phyloP scores from a whole-genome alignment of 2,797 vertebrate genomes.

The Nyctalus aviator region DNA sequence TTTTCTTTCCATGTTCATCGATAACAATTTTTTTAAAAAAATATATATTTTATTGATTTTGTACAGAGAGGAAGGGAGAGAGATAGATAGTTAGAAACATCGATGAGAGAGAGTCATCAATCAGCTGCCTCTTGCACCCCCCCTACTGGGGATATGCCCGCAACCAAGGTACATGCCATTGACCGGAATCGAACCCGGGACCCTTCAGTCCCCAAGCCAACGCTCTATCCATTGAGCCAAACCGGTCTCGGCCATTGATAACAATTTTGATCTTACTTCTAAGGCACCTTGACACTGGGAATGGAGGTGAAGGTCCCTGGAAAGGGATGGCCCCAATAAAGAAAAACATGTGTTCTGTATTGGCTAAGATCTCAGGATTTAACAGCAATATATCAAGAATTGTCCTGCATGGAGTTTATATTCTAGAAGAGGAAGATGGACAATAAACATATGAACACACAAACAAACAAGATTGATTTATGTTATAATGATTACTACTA shows the following conservation, averaged over 20 bases:
- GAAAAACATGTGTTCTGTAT: background rate
- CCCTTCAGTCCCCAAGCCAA: too few relatives aligned
- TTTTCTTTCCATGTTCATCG: conserved; percentile 1
- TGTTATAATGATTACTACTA: background rate
- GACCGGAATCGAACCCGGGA: too few relatives aligned
- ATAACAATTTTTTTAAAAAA: conserved; percentile 17
- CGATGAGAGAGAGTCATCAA: too few relatives aligned
- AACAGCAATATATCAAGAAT: background rate
- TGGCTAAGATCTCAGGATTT: background rate
- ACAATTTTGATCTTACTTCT: conserved; percentile 27
- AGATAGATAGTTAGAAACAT: too few relatives aligned
- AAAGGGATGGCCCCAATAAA: background rate
- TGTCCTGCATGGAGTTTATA: background rate
- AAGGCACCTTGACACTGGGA: background rate
- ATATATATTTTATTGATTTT: too few relatives aligned
- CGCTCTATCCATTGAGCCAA: too few relatives aligned
- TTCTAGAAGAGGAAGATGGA: background rate
- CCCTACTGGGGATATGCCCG: too few relatives aligned
- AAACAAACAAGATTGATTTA: background rate
- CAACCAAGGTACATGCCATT: too few relatives aligned
- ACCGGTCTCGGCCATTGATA: too few relatives aligned
- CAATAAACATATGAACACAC: background rate
- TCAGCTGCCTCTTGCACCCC: too few relatives aligned
- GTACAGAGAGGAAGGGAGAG: too few relatives aligned
- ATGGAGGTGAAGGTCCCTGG: background rate